These are phyloP conservation scores for Cheilosia vulpina DNA, from an alignment of 2,888 invertebrate species.

Conservation along the genomic window DNA sequence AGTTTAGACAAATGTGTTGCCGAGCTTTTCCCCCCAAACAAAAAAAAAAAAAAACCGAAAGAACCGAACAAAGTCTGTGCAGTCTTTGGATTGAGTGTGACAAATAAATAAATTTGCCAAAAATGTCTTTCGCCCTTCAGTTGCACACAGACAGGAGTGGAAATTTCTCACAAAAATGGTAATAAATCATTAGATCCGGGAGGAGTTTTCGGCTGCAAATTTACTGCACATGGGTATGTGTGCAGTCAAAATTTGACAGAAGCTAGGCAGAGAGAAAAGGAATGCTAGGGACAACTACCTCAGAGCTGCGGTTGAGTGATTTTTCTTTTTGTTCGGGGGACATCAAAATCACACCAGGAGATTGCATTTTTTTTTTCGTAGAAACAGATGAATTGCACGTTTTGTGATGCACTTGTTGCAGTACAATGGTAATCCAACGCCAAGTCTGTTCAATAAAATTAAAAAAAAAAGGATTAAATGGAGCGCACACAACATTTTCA, in stretches of 20 bases:
- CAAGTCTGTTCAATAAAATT: background rate
- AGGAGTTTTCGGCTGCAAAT: constrained; percentile 44
- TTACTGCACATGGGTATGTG: constrained; percentile 7
- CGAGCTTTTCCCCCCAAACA: background rate
- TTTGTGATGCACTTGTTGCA: constrained; percentile 63
- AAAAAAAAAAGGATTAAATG: constrained; percentile 45
- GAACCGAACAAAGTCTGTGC: constrained; percentile 11
- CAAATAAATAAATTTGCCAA: constrained; percentile 82
- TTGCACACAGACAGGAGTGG: constrained; percentile 48
- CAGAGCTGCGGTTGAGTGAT: constrained; percentile 47
- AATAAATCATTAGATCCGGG: constrained; percentile 69
- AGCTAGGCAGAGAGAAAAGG: background rate
- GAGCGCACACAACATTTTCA: constrained; percentile 54
- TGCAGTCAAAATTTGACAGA: constrained; percentile 23
- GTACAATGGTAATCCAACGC: too few relatives aligned
- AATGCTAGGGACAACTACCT: constrained; percentile 41
- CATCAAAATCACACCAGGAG: background rate
- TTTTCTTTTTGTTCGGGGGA: constrained; percentile 15
- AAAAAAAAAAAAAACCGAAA: background rate
- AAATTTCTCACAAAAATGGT: constrained; percentile 55
- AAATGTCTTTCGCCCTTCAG: constrained; percentile 78
- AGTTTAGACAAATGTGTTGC: constrained; percentile 57
- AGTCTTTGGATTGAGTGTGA: constrained; percentile 76
- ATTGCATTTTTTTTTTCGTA: constrained; percentile 3
- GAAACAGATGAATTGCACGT: constrained; percentile 62